Evolutionary conservation across 64 coral and sea anemone genomes (phyloP).

Genomic region (Anthopleura sola): DNA sequence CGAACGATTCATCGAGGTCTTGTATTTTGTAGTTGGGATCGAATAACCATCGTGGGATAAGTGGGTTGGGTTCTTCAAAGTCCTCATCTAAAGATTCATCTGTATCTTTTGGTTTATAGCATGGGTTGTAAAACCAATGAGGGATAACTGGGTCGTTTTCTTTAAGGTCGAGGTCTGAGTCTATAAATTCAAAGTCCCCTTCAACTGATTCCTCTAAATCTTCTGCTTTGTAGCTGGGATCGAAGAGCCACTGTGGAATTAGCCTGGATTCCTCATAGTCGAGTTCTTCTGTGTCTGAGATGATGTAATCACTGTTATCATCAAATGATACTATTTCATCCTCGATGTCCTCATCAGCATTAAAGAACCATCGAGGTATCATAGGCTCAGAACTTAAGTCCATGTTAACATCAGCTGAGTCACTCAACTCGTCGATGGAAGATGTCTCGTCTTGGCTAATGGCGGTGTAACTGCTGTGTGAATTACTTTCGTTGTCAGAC

Average conservation of each 20-base stretch:
- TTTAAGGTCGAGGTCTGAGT: background rate
- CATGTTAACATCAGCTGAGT: background rate
- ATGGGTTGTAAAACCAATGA: background rate
- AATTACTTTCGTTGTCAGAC: background rate
- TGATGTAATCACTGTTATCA: conserved; percentile 8
- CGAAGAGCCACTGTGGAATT: background rate
- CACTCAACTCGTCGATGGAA: background rate
- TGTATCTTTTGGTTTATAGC: background rate
- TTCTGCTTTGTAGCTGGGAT: background rate
- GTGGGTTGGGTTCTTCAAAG: background rate
- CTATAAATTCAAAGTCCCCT: background rate
- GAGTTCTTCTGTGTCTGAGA: background rate
- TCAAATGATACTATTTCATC: background rate
- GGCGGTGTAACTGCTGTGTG: background rate
- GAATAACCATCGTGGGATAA: background rate
- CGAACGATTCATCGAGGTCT: background rate
- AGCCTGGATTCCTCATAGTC: background rate
- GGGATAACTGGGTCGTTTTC: background rate
- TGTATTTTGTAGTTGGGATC: background rate
- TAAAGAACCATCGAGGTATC: background rate
- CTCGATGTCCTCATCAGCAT: background rate
- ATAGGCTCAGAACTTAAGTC: background rate
- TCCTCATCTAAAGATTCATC: background rate
- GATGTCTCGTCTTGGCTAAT: background rate
- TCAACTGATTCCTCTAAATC: background rate